Base-by-base conservation (phyloP, 2,797 vertebrate species). In the Alca torda region DNA sequence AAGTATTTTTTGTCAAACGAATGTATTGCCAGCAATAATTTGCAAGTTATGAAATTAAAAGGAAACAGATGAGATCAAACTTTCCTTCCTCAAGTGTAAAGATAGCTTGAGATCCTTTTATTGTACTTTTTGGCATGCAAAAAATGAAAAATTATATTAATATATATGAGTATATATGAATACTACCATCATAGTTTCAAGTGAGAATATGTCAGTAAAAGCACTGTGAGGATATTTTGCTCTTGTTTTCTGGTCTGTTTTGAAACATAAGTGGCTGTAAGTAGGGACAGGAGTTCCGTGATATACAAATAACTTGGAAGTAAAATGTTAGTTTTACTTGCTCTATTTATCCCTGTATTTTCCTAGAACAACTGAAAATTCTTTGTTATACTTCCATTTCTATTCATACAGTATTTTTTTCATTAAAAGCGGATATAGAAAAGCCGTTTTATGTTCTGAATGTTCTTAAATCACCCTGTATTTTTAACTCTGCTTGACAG, bases 331-430 rank as follows among this genome's bases (percentile, higher is more conserved):
- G 46, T 76, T 94, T 92, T 89, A 87, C 33, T 76, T 94, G 54
- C 23, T 92, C 45, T 95, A 79, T 80, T 96, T 96, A 96, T 95
- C 91, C 74, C 59, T 90, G 19, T 94, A 68, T 97, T 95, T 96
- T 92, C 88, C 72, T 93, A 89, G 89, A 89, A 90, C 65, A 74
- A 79, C 65, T 68, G 79, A 64, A 95, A 96, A 85, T 72, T 95
- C 84, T 97, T 97, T 91, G 48, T 98, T 98, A 95, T 97, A 96
- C 79, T 96, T 97, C 95, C 65, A 95, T 98, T 98, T 98, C 94
- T 98, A 96, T 89, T 96, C 90, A 89, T 96, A 95, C 90, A 95
- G 89, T 85, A 96, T 96, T 95, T 98, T 98, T 98, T 98, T 98
- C 97, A 98, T 98, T 98, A 98, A 98, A 98, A 97, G 33, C 19